Base-by-base conservation (phyloP, 2,888 invertebrate genomes). In the Eulithis testata region DNA sequence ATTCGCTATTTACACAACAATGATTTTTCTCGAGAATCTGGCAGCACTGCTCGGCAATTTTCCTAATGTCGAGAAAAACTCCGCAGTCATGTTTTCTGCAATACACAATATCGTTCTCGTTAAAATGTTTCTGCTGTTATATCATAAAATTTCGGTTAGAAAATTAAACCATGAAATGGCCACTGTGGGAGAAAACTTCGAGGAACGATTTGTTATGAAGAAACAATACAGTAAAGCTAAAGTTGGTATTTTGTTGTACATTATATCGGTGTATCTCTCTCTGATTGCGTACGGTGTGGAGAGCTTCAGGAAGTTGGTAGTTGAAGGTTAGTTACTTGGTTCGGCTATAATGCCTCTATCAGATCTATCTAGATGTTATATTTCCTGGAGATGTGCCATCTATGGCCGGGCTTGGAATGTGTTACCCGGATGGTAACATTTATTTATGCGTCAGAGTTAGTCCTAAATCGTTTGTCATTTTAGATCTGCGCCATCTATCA, bases 41-140 rank as follows among this genome's bases (percentile, higher is more conserved):
- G 90, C 91, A 0, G 89, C 88, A n/a, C 67, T 86, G 45, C 82
- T 85, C 68, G 90, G 89, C 4, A 76, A 78, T 56, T 91, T 90
- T 66, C 90, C 90, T 37, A 81, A 85, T 71, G 86, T 89, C 45
- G 91, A 91, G 75, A 89, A 88, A 76, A 88, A 89, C 63, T 90
- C 90, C n/a, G 86, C 89, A 11, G 81, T 87, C 57, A 92, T 90
- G 89, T 91, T 91, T 69, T 78, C 88, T 6, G 89, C 89, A 11
- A 88, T 90, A 69, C 91, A 91, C 73, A 85, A 87, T 67, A 90
- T 90, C 61, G 88, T 92, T 31, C 79, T 90, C 5, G 74, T 81
- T 49, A 91, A 91, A 82, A 89, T 89, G 87, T 86, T 82, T 69
- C 77, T 90, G 54, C 65, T 90, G 52, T 75, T 88, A 63, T 89